Evolutionary conservation across 2,888 invertebrate species (phyloP).

Genomic region (Melieria crassipennis): DNA sequence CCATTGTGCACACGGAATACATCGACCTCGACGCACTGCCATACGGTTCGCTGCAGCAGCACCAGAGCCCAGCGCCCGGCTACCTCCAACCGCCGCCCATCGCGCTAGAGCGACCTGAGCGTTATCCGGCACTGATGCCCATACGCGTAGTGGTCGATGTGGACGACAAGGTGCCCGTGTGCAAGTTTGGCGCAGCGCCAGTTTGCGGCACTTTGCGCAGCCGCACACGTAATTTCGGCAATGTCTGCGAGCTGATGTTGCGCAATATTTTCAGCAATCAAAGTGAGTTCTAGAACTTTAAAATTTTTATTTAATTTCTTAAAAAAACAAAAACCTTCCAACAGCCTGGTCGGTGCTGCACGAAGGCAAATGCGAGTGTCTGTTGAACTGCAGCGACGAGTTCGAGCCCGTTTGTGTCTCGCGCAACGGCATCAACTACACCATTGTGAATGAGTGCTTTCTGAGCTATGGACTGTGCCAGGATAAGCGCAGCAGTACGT

Average conservation of each 20-base stretch:
- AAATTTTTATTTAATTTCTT: not conserved
- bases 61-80: no score
- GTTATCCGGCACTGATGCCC: not conserved
- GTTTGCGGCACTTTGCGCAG: conserved; percentile 50
- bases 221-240: conserved; percentile 48
- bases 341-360: conserved; percentile 50
- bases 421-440: conserved; percentile 51
- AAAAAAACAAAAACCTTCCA: not conserved
- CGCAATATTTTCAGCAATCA: conserved; percentile 38
- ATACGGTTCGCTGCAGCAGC: no score
- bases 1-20: conserved; percentile 51
- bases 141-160: conserved; percentile 11
- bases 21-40: conserved; percentile 28
- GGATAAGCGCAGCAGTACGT: conserved; percentile 51
- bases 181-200: conserved; percentile 49
- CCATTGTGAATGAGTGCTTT: conserved; percentile 55
- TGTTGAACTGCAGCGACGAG: conserved; percentile 45
- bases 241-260: conserved; percentile 52
- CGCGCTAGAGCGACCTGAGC: no score
- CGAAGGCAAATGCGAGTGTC: conserved; percentile 51
- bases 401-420: conserved; percentile 52
- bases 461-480: conserved; percentile 51
- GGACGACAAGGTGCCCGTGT: conserved; percentile 28
- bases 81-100: no score
- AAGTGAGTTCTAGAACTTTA: conserved; percentile 38